phyloP scores from a whole-genome alignment of 1,140 invertebrate genomes.

The Babylonia areolata region DNA sequence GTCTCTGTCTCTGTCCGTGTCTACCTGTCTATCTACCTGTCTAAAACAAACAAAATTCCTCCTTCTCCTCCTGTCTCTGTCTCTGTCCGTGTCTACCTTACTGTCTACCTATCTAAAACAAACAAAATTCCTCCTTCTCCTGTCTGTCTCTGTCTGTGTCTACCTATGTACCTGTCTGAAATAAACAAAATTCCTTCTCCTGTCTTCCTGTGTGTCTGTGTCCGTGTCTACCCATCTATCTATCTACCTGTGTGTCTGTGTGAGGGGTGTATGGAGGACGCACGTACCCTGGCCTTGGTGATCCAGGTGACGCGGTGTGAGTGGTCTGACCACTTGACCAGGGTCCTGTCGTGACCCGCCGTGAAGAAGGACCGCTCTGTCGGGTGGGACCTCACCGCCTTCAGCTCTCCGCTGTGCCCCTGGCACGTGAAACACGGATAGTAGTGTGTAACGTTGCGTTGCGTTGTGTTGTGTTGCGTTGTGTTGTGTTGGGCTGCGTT shows the following conservation, averaged over 20 bases:
- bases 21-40: too few species aligned
- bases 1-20: too few species aligned
- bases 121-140: too few species aligned
- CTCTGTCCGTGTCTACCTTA: too few species aligned
- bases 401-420: constrained; percentile 65
- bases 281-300: constrained; percentile 84
- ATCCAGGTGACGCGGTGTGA: constrained; percentile 91
- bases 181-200: neutral
- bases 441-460: constrained; percentile 83
- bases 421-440: constrained; percentile 16
- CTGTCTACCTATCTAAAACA: too few species aligned
- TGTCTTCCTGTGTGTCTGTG: neutral
- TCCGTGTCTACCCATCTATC: neutral
- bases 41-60: too few species aligned
- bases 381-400: constrained; percentile 59
- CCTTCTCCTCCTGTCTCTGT: too few species aligned
- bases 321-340: constrained; percentile 86
- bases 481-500: too few species aligned
- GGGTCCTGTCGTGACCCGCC: constrained; percentile 78
- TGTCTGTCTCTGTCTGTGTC: too few species aligned
- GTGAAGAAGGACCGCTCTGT: constrained; percentile 61
- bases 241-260: neutral
- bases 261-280: too few species aligned
- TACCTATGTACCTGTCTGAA: too few species aligned
- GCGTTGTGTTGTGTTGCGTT: too few species aligned